phyloP scores from a whole-genome alignment of 1,140 invertebrate genomes.

The Apolygus lucorum region DNA sequence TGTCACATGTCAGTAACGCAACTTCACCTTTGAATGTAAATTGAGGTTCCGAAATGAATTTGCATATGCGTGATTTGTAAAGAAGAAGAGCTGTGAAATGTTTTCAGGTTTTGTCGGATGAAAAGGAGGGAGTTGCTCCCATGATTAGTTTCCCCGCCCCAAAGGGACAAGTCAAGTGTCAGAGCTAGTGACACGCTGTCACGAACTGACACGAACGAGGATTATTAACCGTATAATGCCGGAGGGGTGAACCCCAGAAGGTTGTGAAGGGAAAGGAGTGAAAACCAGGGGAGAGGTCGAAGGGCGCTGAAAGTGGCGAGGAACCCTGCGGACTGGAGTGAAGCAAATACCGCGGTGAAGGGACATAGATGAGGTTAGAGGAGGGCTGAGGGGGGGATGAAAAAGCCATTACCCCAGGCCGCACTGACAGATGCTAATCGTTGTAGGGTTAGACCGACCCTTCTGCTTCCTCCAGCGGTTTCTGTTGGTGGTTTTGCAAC shows the following conservation, averaged over 20 bases:
- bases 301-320: constrained; percentile 11
- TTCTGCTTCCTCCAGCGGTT: neutral
- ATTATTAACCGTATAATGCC: constrained; percentile 14
- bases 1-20: neutral
- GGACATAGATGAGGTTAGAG: no score
- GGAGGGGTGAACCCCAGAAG: neutral
- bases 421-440: constrained; percentile 12
- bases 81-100: constrained; percentile 11
- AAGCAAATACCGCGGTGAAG: no score
- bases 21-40: neutral
- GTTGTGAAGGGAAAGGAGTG: neutral
- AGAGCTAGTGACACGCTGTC: constrained; percentile 8
- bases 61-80: constrained; percentile 6
- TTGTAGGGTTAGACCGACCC: neutral
- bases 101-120: neutral
- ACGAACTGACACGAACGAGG: constrained; percentile 2
- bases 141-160: constrained; percentile 8
- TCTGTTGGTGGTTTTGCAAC: no score
- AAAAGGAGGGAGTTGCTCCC: neutral
- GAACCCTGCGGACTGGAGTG: neutral
- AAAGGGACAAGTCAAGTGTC: constrained; percentile 7
- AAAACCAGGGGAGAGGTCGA: neutral
- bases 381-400: neutral
- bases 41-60: neutral
- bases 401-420: constrained; percentile 3